Conservation (phyloP, 92 coral and sea anemone species). For the Parazoanthus swiftii region DNA sequence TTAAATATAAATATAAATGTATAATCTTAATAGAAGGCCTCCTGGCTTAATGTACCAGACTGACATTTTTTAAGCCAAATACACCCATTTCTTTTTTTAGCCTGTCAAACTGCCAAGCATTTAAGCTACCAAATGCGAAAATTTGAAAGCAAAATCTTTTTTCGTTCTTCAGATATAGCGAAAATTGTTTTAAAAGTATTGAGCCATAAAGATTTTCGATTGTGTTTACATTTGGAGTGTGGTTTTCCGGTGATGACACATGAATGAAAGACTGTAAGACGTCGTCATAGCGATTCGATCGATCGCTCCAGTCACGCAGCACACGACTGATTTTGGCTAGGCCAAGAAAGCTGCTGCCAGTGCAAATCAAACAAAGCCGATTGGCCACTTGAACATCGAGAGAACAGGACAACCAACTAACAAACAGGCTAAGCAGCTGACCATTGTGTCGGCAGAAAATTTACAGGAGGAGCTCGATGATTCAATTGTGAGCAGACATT, state of each 20-base stretch:
- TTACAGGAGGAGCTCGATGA: slow-evolving; percentile 30
- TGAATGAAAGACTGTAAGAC: slow-evolving; percentile 23
- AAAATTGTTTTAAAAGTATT: slow-evolving; percentile 19
- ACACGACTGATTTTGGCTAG: slow-evolving; percentile 16
- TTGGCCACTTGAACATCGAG: slow-evolving; percentile 24
- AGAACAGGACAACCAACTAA: slow-evolving; percentile 14
- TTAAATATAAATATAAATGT: too few relatives aligned
- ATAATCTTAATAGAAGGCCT: too few relatives aligned
- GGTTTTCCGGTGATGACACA: slow-evolving; percentile 28
- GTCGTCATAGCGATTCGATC: background rate
- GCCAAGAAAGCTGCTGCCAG: slow-evolving; percentile 1
- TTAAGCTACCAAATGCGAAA: slow-evolving; percentile 23
- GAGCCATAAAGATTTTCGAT: slow-evolving; percentile 28
- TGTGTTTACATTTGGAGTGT: slow-evolving; percentile 27
- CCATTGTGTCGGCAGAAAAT: slow-evolving; percentile 30
- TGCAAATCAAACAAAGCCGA: slow-evolving; percentile 24
- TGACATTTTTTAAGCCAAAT: slow-evolving; percentile 25
- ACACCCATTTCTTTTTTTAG: slow-evolving; percentile 22
- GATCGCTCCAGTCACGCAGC: slow-evolving; percentile 3
- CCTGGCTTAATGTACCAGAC: slow-evolving; percentile 19
- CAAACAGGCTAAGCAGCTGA: slow-evolving; percentile 28
- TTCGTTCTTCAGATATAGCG: background rate
- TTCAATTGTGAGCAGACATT: slow-evolving; percentile 16
- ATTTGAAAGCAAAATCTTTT: slow-evolving; percentile 21
- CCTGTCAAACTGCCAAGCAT: background rate